Evolutionary conservation across 2,797 vertebrate genomes (phyloP).

Genomic region (Varecia variegata): DNA sequence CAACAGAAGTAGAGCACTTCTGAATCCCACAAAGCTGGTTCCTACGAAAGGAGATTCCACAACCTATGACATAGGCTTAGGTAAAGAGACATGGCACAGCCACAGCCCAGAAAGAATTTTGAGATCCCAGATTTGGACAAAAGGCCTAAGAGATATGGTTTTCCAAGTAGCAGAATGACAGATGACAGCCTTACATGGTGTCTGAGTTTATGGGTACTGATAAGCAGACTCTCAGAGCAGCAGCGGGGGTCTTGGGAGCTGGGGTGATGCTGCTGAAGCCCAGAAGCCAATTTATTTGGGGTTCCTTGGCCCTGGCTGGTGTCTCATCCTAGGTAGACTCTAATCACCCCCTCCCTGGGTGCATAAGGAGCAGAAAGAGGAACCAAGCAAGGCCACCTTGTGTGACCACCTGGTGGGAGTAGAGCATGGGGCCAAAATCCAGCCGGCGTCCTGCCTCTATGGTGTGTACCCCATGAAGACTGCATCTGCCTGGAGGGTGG

Average conservation of each 20-base stretch:
- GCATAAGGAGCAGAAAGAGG: background rate
- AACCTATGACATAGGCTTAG: rapidly evolving
- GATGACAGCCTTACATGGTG: background rate
- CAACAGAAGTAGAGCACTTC: background rate
- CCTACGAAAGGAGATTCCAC: background rate
- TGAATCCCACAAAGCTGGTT: background rate
- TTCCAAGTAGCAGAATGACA: background rate
- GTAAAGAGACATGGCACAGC: background rate
- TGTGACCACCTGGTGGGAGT: background rate
- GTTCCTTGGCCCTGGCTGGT: background rate
- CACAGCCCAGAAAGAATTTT: background rate
- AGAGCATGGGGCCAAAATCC: background rate
- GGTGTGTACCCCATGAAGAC: rapidly evolving
- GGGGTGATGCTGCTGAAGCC: background rate
- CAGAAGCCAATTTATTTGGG: background rate
- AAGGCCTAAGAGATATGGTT: background rate
- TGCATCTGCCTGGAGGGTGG: background rate
- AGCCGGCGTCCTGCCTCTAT: background rate
- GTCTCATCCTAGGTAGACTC: background rate
- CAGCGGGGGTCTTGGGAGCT: no score
- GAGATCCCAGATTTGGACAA: background rate
- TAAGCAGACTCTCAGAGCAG: background rate
- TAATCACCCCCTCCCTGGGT: background rate
- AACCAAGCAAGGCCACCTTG: background rate
- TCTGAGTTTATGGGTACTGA: background rate